phyloP scores from a whole-genome alignment of 2,888 invertebrate species.

The Zeuzera pyrina region DNA sequence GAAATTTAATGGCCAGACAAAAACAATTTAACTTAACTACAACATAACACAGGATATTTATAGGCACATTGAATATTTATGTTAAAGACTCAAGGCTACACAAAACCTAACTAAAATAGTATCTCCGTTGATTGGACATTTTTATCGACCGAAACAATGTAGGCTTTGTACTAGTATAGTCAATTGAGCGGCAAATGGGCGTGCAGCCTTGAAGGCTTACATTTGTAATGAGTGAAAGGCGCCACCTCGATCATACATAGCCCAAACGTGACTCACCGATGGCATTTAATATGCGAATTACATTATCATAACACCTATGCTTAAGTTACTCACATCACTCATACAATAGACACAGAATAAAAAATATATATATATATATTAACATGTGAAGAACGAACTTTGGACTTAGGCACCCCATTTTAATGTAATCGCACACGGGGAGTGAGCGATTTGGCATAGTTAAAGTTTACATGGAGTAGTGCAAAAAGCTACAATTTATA shows the following conservation, averaged over 20 bases:
- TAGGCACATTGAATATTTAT: neutral
- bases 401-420: no score
- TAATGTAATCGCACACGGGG: no score
- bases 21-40: neutral
- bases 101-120: neutral
- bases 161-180: slow-evolving; percentile 27
- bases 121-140: slow-evolving; percentile 7
- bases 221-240: slow-evolving; percentile 66
- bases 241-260: slow-evolving; percentile 34
- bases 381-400: no score
- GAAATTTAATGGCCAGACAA: no score
- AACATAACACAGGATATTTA: neutral
- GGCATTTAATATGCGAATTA: slow-evolving; percentile 28
- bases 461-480: no score
- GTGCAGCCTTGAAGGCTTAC: slow-evolving; percentile 51
- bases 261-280: slow-evolving; percentile 42
- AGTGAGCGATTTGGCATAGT: no score
- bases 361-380: slow-evolving; percentile 7
- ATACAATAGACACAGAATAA: slow-evolving; percentile 4
- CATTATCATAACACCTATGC: slow-evolving; percentile 3
- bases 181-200: slow-evolving; percentile 39
- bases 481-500: no score
- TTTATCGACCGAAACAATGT: slow-evolving; percentile 28
- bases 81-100: neutral
- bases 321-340: neutral